Conservation (phyloP, 2,797 vertebrate species). For the Hippocampus kuda region DNA sequence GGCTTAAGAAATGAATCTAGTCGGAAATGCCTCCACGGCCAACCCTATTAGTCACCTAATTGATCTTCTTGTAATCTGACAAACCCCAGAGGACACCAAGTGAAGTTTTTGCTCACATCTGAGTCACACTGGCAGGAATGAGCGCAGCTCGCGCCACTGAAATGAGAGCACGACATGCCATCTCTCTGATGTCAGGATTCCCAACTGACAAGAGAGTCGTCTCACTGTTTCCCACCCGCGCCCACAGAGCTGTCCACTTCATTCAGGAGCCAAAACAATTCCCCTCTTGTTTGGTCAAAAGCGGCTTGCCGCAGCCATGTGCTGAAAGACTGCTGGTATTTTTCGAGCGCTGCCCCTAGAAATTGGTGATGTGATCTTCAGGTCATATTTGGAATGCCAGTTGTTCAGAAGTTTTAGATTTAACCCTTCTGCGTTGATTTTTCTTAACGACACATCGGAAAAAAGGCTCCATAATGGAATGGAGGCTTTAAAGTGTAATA, state of each 20-base stretch:
- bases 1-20: neutral
- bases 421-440: too few relatives aligned
- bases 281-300: constrained; percentile 31
- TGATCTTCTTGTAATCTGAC: neutral
- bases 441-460: too few relatives aligned
- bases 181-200: constrained; percentile 59
- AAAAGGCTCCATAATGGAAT: too few relatives aligned
- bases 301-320: constrained; percentile 21
- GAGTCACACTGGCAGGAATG: neutral
- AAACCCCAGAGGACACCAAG: neutral
- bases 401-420: constrained; percentile 7
- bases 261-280: constrained; percentile 50
- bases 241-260: constrained; percentile 57
- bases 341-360: constrained; percentile 30
- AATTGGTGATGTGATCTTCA: constrained; percentile 20
- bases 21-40: neutral
- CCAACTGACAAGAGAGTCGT: constrained; percentile 47
- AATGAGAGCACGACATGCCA: constrained; percentile 33
- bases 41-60: neutral
- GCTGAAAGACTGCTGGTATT: constrained; percentile 38
- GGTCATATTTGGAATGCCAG: constrained; percentile 15
- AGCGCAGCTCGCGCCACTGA: constrained; percentile 16
- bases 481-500: too few relatives aligned
- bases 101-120: neutral
- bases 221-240: constrained; percentile 43